phyloP scores from a whole-genome alignment of 1,140 invertebrate species.

The Neuroterus valhalla region DNA sequence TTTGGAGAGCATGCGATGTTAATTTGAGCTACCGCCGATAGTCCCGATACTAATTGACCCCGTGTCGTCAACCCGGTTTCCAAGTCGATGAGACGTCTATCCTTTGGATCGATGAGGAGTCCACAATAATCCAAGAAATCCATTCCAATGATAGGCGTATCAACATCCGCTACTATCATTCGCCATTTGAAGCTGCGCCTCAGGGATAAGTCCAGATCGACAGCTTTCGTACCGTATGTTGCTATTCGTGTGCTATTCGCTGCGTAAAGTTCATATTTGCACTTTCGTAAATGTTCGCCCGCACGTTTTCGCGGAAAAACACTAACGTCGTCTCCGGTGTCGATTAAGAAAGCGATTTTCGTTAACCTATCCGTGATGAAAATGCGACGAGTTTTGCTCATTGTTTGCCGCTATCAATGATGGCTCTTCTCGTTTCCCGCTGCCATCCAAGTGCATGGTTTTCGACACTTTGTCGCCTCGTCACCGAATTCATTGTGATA shows the following conservation, averaged over 20 bases:
- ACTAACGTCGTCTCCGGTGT: conserved; percentile 46
- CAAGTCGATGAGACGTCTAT: no score
- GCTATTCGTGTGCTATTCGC: conserved; percentile 50
- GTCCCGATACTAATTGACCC: not conserved
- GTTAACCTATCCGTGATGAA: no score
- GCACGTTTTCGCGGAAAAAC: conserved; percentile 14
- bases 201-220: conserved; percentile 45
- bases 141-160: conserved; percentile 38
- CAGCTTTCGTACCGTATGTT: conserved; percentile 43
- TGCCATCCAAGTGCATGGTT: no score
- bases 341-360: conserved; percentile 34
- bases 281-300: not conserved
- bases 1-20: conserved; percentile 44
- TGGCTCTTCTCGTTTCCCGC: no score
- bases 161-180: conserved; percentile 39
- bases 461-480: no score
- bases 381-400: no score
- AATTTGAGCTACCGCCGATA: conserved; percentile 35
- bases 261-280: conserved; percentile 39
- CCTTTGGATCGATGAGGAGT: conserved; percentile 58
- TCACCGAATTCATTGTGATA: no score
- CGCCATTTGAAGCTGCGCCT: conserved; percentile 46
- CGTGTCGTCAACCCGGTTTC: conserved; percentile 35
- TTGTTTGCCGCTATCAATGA: no score
- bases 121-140: conserved; percentile 59